A percentile compares a stretch with the other conserved stretches of the same genome.
Conservation (phyloP, 1,140 invertebrate genomes). For the Bombus polaris region DNA sequence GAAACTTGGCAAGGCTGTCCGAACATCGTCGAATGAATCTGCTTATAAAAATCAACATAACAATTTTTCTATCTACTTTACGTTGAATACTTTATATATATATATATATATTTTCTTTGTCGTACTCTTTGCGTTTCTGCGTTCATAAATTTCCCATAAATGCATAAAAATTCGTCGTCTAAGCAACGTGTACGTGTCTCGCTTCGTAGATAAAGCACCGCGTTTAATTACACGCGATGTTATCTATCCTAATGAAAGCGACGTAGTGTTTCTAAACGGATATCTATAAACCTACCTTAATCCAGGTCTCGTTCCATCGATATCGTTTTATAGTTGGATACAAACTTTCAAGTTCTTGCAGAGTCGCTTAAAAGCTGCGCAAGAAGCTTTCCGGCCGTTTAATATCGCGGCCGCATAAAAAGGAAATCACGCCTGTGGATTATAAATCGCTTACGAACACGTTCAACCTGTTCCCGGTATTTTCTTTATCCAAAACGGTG, state of each 20-base stretch:
- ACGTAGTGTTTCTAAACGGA: neutral
- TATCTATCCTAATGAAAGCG: neutral
- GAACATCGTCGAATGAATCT: neutral
- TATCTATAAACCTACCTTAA: neutral
- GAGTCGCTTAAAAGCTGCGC: neutral
- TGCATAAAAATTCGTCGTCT: neutral
- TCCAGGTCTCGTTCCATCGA: neutral
- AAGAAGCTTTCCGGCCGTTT: neutral
- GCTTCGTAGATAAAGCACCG: neutral
- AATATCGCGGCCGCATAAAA: neutral
- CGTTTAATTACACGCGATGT: neutral
- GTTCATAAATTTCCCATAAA: neutral
- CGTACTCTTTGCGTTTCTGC: too few species aligned
- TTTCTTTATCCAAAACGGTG: slow-evolving; percentile 1
- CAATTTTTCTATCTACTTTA: too few species aligned
- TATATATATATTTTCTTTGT: too few species aligned
- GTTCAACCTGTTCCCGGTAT: neutral
- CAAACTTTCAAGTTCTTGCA: neutral
- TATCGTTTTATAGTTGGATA: neutral
- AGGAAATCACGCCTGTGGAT: slow-evolving; percentile 8
- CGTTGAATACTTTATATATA: too few species aligned
- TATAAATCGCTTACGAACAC: neutral
- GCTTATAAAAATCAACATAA: neutral
- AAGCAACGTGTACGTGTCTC: neutral
- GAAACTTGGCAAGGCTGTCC: neutral